Conservation (phyloP, 2,797 vertebrate species). For the Aeoliscus strigatus region DNA sequence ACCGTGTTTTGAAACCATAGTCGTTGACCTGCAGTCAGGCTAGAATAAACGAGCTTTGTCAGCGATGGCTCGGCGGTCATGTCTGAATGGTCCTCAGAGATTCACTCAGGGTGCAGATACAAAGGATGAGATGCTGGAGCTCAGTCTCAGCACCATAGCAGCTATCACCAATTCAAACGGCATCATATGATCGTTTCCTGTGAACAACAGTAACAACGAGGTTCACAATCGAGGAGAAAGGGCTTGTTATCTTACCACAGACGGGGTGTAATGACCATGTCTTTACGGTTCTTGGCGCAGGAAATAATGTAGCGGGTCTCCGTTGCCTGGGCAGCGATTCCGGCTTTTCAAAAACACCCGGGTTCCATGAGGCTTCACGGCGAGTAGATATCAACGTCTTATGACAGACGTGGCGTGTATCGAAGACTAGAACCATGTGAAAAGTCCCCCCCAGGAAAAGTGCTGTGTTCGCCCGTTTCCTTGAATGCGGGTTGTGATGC, state of each 20-base stretch:
- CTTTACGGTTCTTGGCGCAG: slow-evolving; percentile 76
- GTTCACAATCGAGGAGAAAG: neutral
- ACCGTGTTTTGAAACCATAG: neutral
- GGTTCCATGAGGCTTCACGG: slow-evolving; percentile 24
- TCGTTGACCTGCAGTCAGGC: slow-evolving; percentile 1
- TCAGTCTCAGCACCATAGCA: slow-evolving; percentile 1
- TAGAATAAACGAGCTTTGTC: slow-evolving; percentile 38
- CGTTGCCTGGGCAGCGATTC: slow-evolving; percentile 37
- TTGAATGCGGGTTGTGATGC: slow-evolving; percentile 76
- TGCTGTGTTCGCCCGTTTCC: slow-evolving; percentile 71
- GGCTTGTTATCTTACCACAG: slow-evolving; percentile 65
- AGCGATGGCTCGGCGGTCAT: slow-evolving; percentile 36
- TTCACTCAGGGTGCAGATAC: slow-evolving; percentile 59
- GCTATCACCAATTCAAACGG: slow-evolving; percentile 1
- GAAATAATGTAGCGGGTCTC: slow-evolving; percentile 69
- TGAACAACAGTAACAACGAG: neutral
- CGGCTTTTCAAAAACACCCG: slow-evolving; percentile 31
- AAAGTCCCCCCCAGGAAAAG: slow-evolving; percentile 52
- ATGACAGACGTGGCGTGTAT: neutral
- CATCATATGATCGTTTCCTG: neutral
- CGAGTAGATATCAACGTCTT: slow-evolving; percentile 5
- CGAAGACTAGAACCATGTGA: slow-evolving; percentile 23
- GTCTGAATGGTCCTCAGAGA: slow-evolving; percentile 60
- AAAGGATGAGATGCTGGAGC: slow-evolving; percentile 40
- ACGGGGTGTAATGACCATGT: slow-evolving; percentile 64